These are phyloP conservation scores for Papilio helenus DNA, from an alignment of 1,140 invertebrate species.

Conservation along the genomic window DNA sequence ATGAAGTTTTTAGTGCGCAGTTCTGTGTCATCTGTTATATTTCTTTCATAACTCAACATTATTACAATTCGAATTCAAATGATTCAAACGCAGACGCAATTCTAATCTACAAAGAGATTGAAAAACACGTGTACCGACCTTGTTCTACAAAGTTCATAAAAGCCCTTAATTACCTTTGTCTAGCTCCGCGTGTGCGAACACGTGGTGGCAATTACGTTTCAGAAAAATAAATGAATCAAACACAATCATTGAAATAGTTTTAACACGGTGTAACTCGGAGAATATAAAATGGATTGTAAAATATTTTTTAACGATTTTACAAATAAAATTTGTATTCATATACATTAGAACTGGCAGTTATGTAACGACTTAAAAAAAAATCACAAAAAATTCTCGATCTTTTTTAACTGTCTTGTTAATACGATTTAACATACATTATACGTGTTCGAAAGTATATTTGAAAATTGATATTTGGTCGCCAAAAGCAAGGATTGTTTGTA, in stretches of 20 bases:
- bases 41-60: slow-evolving; percentile 11
- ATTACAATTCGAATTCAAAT: slow-evolving; percentile 27
- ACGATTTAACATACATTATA: too few species aligned
- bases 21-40: not conserved
- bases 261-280: slow-evolving; percentile 23
- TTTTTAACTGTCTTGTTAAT: too few species aligned
- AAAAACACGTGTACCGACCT: slow-evolving; percentile 58
- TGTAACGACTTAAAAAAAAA: not conserved
- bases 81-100: slow-evolving; percentile 36
- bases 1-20: slow-evolving; percentile 10
- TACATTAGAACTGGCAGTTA: not conserved
- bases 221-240: slow-evolving; percentile 44
- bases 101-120: slow-evolving; percentile 46
- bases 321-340: slow-evolving; percentile 29
- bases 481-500: slow-evolving; percentile 43
- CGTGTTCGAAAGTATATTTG: too few species aligned
- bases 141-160: slow-evolving; percentile 55
- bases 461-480: not conserved
- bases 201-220: slow-evolving; percentile 53
- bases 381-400: too few species aligned
- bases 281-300: slow-evolving; percentile 37
- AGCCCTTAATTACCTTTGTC: slow-evolving; percentile 66
- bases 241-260: slow-evolving; percentile 38
- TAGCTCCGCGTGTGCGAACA: slow-evolving; percentile 53
- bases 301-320: slow-evolving; percentile 29